Evolutionary conservation across 2,797 vertebrate genomes (phyloP), one percentile per base, ranked within the genome.

Genomic region (Tinamus major): DNA sequence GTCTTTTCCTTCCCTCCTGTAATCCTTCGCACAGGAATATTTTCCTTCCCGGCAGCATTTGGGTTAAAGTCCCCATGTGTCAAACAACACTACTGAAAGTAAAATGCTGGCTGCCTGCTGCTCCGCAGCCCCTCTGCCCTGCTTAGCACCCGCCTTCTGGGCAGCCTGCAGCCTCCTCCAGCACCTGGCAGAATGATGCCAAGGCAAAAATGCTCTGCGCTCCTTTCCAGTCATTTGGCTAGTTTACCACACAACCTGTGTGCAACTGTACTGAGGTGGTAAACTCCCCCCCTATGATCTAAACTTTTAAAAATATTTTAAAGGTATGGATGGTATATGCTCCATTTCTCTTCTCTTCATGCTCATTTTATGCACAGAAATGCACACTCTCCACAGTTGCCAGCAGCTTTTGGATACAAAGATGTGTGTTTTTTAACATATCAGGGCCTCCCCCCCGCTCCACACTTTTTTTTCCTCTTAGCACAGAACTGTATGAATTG

Each of bases 401-500:
- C 64, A 62, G 64, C 49, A 84, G 53, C 58, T 71, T 80, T 85
- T 23, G 42, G 55, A n/a, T 56, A 44, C n/a, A 63, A 77, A 49
- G n/a, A 12, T 67, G 19, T 6, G 1, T 79, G 8, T 76, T 79
- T 55, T 56, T 58, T 85, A 77, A 46, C 3, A 4, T 16, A 31
- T 5, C 13, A 24, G 35, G 79, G 24, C 48, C n/a, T 48, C 39
- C 76, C n/a, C n/a, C n/a, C n/a, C n/a, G n/a, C n/a, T n/a, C n/a
- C n/a, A n/a, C n/a, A n/a, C n/a, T n/a, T n/a, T 83, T 77, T 56
- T 31, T n/a, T 48, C 39, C 76, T 39, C 61, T 49, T 17, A 4
- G 3, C 55, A 46, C 21, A 55, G 64, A 19, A 2, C 4, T 11
- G 10, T 55, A 5, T 59, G 48, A 4, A 1, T 0, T 39, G 56